phyloP scores from a whole-genome alignment of 2,888 invertebrate genomes.

The Eulithis prunata region DNA sequence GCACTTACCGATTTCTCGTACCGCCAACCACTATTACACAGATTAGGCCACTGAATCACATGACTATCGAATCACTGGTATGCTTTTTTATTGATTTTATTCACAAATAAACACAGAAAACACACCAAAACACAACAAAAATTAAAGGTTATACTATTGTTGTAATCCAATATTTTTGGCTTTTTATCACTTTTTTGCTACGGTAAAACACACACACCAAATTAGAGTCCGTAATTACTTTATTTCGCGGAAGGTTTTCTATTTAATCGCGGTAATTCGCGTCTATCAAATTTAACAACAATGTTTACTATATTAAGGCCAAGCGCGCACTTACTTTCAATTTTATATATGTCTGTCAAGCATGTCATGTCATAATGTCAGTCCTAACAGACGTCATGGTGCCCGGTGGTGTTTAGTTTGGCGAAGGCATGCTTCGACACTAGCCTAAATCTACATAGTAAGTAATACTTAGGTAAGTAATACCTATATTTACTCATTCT shows the following conservation, averaged over 20 bases:
- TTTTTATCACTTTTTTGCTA: background rate
- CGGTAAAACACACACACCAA: background rate
- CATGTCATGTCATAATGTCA: no score
- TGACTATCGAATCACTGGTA: slow-evolving; percentile 15
- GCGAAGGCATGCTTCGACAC: no score
- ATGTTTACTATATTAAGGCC: slow-evolving; percentile 25
- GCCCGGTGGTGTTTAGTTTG: no score
- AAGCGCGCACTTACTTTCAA: slow-evolving; percentile 7
- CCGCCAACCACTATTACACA: slow-evolving; percentile 15
- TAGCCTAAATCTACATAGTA: no score
- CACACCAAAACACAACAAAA: slow-evolving; percentile 27
- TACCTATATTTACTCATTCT: no score
- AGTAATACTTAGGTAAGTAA: no score
- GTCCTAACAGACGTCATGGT: no score
- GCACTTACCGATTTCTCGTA: slow-evolving; percentile 37
- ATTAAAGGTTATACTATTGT: slow-evolving; percentile 42
- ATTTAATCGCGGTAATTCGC: slow-evolving; percentile 12
- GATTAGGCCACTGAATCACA: background rate
- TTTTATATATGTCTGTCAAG: no score
- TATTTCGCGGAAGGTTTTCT: slow-evolving; percentile 2
- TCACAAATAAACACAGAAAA: slow-evolving; percentile 27
- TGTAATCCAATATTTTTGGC: slow-evolving; percentile 27
- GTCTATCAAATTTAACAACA: slow-evolving; percentile 24
- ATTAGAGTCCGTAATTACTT: background rate
- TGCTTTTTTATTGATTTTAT: slow-evolving; percentile 15